Conservation (phyloP, 2,797 vertebrate species). For the Enteromius fasciolatus region DNA sequence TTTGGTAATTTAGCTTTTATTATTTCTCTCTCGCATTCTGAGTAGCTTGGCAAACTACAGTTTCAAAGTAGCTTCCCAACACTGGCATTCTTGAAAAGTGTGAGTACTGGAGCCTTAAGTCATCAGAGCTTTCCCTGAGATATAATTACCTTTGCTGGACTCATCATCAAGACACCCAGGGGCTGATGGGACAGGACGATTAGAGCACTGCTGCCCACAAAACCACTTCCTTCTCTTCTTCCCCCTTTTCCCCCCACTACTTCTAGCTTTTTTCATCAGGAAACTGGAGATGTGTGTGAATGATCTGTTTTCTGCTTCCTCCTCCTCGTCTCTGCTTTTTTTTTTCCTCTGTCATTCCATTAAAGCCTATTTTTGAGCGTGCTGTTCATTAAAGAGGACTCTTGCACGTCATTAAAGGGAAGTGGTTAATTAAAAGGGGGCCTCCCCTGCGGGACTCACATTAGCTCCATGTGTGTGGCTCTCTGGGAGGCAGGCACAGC, state of each 20-base stretch:
- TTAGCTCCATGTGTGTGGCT: conserved; percentile 87
- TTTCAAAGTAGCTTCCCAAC: conserved; percentile 6
- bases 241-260: conserved; percentile 18
- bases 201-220: conserved; percentile 62
- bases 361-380: conserved; percentile 53
- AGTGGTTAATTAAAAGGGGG: conserved; percentile 72
- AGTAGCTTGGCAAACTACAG: conserved; percentile 11
- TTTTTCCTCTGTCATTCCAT: conserved; percentile 49
- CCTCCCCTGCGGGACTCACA: conserved; percentile 77
- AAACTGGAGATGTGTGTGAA: conserved; percentile 54
- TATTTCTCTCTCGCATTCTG: not conserved
- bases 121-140: conserved; percentile 61
- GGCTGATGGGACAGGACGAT: conserved; percentile 62
- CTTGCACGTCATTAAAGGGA: conserved; percentile 66
- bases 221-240: conserved; percentile 60
- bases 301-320: conserved; percentile 13
- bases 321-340: not conserved
- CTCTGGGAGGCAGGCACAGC: conserved; percentile 82
- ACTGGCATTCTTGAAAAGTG: conserved; percentile 31
- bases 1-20: not conserved
- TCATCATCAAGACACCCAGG: conserved; percentile 63
- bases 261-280: conserved; percentile 53
- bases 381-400: conserved; percentile 67
- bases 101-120: conserved; percentile 34
- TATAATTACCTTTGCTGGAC: conserved; percentile 66